These are phyloP conservation scores for Aplocera efformata DNA, from an alignment of 2,888 invertebrate species.

Conservation along the genomic window DNA sequence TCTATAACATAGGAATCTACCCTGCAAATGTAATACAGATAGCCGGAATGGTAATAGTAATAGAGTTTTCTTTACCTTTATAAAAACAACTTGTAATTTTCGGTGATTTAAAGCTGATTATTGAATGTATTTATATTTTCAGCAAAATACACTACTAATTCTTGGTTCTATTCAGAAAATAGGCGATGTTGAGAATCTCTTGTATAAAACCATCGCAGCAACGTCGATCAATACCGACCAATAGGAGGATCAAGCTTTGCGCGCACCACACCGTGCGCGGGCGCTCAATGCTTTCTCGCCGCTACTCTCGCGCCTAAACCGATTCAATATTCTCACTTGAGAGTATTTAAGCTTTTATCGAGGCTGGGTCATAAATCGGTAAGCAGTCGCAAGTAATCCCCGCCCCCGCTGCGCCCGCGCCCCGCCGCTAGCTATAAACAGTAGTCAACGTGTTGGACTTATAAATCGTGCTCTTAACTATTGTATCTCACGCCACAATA, in stretches of 20 bases:
- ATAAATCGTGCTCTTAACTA: conserved; percentile 80
- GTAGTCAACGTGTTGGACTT: conserved; percentile 80
- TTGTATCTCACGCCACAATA: conserved; percentile 80
- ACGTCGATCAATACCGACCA: not conserved
- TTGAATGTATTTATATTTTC: too few relatives aligned
- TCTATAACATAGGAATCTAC: too few relatives aligned
- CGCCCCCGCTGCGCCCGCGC: conserved; percentile 65
- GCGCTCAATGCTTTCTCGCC: conserved; percentile 22
- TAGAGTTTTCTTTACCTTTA: too few relatives aligned
- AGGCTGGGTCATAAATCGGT: conserved; percentile 72
- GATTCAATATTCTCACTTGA: conserved; percentile 70
- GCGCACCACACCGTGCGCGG: conserved; percentile 7
- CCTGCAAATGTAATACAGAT: too few relatives aligned
- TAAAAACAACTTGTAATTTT: too few relatives aligned
- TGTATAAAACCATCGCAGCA: not conserved
- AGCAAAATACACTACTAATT: too few relatives aligned
- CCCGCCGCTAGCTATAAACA: conserved; percentile 76
- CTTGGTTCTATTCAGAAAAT: too few relatives aligned
- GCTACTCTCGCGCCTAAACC: conserved; percentile 39
- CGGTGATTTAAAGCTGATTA: too few relatives aligned
- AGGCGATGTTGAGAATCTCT: too few relatives aligned
- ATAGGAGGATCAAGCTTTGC: too few relatives aligned
- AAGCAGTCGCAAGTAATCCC: conserved; percentile 74
- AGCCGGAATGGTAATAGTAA: too few relatives aligned
- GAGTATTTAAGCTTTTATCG: conserved; percentile 80